Evolutionary conservation across 1,140 invertebrate genomes (phyloP), one percentile per base, ranked within the genome.

Genomic region (Tetragnatha versicolor): DNA sequence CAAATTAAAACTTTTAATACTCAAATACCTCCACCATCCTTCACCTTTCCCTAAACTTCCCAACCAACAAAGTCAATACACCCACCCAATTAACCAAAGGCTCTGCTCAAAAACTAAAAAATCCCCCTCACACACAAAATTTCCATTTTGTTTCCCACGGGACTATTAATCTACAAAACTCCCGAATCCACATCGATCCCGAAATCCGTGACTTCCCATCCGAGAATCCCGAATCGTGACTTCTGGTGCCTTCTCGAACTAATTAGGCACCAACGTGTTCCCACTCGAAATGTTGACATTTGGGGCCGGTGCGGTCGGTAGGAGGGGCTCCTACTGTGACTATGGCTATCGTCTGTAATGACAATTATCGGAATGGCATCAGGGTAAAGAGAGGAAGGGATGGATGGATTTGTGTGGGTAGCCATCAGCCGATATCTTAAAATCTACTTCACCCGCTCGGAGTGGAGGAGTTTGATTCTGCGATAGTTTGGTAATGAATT

Each of bases 201-300:
- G 27, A 33, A 31, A 17, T 53, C 39, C 68, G 68, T 70, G 68
- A 70, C 68, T 70, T 70, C 20, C 33, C 22, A 55, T 29, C 68
- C 31, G 31, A n/a, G 49, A 55, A 51, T 70, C 68, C 47, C 55
- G 47, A 55, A 51, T 70, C 68, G 68, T 70, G 47, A 70, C 68
- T 68, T 68, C 65, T 70, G 33, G 68, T 22, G 47, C 68, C n/a
- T 70, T 70, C 68, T 70, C 39, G n/a, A 70, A 39, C 51, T 70
- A 70, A 70, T 70, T 70, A 70, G 68, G 49, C 7, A 29, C 33
- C 14, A 33, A 39, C 22, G n/a, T 22, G 27, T 47, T 35, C 42
- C 47, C 29, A 69, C 45, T 69, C 22, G 66, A 51, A 69, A 33
- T 69, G 49, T 70, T 55, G 68, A 70, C 49, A 22, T 73, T 37